Evolutionary conservation across 2,888 invertebrate genomes (phyloP).

Genomic region (Erebia epiphron): DNA sequence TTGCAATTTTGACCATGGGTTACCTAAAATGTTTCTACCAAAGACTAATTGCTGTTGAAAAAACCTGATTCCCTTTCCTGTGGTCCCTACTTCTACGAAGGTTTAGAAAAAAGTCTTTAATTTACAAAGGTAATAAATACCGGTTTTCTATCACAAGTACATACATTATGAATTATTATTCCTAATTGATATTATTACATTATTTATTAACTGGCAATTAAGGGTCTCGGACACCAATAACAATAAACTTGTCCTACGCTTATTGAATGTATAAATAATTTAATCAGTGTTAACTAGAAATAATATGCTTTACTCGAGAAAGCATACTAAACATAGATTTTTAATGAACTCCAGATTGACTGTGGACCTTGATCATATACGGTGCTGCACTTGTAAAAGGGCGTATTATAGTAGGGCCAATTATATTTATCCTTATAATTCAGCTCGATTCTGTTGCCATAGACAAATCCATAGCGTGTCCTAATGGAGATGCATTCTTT

Average conservation of each 20-base stretch:
- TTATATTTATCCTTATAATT: no score
- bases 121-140: background rate
- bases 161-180: constrained; percentile 21
- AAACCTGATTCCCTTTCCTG: no score
- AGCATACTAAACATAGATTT: constrained; percentile 5
- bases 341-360: background rate
- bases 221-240: constrained; percentile 33
- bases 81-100: no score
- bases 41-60: no score
- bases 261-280: constrained; percentile 35
- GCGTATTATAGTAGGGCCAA: background rate
- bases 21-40: no score
- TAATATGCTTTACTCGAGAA: constrained; percentile 8
- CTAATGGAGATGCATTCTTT: no score
- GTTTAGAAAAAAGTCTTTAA: no score
- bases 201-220: constrained; percentile 35
- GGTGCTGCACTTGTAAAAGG: background rate
- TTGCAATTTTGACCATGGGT: no score
- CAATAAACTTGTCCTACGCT: constrained; percentile 40
- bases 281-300: constrained; percentile 21
- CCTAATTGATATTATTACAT: constrained; percentile 36
- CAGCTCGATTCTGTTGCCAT: no score
- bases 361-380: background rate
- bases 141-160: constrained; percentile 11
- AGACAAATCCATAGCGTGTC: no score